Percentiles rank a stretch among this genome's conserved stretches.
These are phyloP conservation scores for Macheiramphus alcinus DNA, from an alignment of 2,113 vertebrate genomes.

Conservation along the genomic window DNA sequence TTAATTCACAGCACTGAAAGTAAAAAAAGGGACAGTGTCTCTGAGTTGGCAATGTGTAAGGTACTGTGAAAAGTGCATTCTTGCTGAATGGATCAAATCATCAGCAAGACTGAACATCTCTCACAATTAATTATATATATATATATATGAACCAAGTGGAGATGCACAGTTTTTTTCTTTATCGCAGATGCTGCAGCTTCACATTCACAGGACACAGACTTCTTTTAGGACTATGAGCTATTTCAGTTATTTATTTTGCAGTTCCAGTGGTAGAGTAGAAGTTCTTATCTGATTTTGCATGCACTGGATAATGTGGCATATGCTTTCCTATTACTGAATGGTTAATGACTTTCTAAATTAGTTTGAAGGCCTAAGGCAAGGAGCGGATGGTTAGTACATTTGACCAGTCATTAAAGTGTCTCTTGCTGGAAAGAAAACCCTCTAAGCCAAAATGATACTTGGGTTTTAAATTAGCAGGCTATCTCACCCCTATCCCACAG, in stretches of 20 bases:
- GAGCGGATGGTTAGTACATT: conserved; percentile 34
- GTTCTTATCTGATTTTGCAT: conserved; percentile 40
- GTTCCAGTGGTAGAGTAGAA: not conserved
- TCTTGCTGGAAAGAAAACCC: conserved; percentile 46
- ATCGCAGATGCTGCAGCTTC: not conserved
- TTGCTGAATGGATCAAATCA: conserved; percentile 26
- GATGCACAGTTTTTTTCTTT: not conserved
- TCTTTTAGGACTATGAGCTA: not conserved
- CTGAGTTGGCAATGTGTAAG: not conserved
- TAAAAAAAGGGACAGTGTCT: not conserved
- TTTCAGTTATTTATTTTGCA: not conserved
- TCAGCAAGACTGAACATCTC: not conserved
- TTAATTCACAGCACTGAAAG: not conserved
- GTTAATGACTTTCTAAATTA: conserved; percentile 67
- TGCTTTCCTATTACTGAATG: conserved; percentile 25
- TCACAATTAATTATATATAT: not conserved
- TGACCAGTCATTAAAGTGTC: conserved; percentile 64
- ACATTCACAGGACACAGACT: not conserved
- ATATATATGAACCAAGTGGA: not conserved
- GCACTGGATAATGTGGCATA: not conserved
- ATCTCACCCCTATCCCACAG: conserved; percentile 11
- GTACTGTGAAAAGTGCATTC: not conserved
- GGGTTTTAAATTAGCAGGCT: conserved; percentile 18
- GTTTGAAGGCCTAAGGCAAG: conserved; percentile 61
- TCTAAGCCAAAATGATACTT: conserved; percentile 38